phyloP scores from a whole-genome alignment of 2,888 invertebrate genomes.

The Coecobrya sp. region DNA sequence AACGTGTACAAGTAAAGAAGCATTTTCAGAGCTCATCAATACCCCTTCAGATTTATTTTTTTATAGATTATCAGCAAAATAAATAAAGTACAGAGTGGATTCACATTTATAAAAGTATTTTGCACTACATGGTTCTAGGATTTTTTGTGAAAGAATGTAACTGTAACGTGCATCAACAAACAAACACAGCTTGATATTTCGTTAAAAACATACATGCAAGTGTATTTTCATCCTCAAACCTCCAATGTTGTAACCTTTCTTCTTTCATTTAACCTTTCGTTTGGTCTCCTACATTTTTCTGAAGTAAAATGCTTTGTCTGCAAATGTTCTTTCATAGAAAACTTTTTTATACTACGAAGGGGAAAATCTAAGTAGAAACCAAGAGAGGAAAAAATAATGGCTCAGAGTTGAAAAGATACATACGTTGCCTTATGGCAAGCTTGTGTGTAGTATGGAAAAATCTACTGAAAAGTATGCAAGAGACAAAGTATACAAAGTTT shows the following conservation, averaged over 20 bases:
- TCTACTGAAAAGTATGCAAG: slow-evolving; percentile 35
- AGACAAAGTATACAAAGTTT: not conserved
- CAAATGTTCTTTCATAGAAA: not conserved
- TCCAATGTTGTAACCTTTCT: slow-evolving; percentile 16
- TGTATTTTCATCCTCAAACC: not conserved
- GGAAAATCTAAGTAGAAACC: too few species aligned
- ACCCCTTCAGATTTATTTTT: not conserved
- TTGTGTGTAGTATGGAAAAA: not conserved
- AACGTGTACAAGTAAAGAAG: too few species aligned
- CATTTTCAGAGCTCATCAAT: too few species aligned
- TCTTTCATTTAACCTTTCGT: slow-evolving; percentile 56
- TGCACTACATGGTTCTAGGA: not conserved
- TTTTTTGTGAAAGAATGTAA: slow-evolving; percentile 1
- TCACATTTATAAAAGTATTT: not conserved
- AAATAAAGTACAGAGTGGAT: not conserved
- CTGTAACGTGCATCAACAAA: slow-evolving; percentile 34
- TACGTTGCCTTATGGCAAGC: not conserved
- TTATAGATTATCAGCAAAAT: not conserved
- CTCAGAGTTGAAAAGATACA: not conserved
- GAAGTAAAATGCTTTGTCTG: not conserved
- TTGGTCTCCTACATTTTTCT: not conserved
- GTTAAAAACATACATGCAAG: not conserved
- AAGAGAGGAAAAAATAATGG: not conserved
- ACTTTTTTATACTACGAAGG: too few species aligned
- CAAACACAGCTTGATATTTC: slow-evolving; percentile 32